Base-by-base conservation (phyloP, 2,888 invertebrate species). In the Euzetes globulus region DNA sequence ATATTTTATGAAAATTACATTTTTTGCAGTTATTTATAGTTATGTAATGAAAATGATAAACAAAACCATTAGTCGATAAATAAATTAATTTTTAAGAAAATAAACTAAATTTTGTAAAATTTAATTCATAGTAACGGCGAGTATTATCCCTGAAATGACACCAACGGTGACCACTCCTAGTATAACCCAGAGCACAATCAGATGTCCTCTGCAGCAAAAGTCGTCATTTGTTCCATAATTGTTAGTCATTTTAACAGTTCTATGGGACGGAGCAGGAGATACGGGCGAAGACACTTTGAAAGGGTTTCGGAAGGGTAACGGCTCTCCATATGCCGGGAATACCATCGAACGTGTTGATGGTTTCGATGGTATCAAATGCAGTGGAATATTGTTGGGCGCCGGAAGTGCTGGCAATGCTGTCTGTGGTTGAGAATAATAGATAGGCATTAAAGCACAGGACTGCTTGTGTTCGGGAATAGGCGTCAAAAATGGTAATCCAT, bases 151-250 rank as follows among this genome's bases (percentile, higher is more conserved):
- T 47, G 80, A 75, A 70, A 81, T 78, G 17, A 80, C 78, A 29
- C 81, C 81, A 27, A 80, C 77, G 7, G 78, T 78, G 71, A 80
- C 80, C 29, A 81, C 79, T 37, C 79, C 78, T 33, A 80, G 72
- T 55, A 81, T 80, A 22, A 80, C 78, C 80, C 80, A 80, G 9
- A 81, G 76, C 9, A 81, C 80, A 47, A 80, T 77, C 19, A 80
- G 77, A 72, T 80, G 79, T 11, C 81, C 81, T 58, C 55, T 58
- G 33, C 58, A 58, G n/a, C 72, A 45, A 7, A 58, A 3, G 15
- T 72, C 72, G n/a, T 72, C 72, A 60, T 29, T 19, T 11, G 9
- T 19, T 72, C 41, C 58, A 9, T 58, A 45, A 55, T 11, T 72
- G 41, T 72, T 37, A 5, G 41, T 22, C 6, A 22, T 25, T 60